These are phyloP conservation scores for Eidolon dupreanum DNA, from an alignment of 2,797 vertebrate genomes.

Conservation along the genomic window DNA sequence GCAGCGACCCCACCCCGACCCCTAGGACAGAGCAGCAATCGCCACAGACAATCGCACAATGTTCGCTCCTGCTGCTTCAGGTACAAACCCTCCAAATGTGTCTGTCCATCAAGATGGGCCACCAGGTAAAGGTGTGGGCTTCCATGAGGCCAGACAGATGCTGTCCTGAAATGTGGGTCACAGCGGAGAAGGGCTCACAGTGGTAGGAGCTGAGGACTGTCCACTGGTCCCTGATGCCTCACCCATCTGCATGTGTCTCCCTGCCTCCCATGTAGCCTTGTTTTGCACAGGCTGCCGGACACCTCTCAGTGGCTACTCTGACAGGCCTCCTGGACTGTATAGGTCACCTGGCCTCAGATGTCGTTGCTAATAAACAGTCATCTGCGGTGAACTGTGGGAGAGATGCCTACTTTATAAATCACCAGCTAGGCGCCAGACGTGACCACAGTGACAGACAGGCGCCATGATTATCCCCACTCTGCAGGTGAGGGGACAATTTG, in stretches of 20 bases:
- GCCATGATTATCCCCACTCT: too few species aligned
- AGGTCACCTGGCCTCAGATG: neutral
- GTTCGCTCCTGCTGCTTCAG: neutral
- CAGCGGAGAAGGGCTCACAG: rapidly evolving
- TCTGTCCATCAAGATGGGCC: neutral
- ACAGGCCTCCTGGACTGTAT: neutral
- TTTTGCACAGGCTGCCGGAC: neutral
- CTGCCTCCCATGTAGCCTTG: neutral
- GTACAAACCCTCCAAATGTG: neutral
- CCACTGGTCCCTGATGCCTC: neutral
- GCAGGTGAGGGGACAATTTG: neutral
- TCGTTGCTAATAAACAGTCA: neutral
- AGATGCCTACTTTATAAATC: neutral
- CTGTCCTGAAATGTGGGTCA: neutral
- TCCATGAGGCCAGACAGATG: neutral
- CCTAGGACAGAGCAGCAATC: neutral
- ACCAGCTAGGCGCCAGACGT: neutral
- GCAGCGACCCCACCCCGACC: neutral
- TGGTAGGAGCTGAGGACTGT: neutral
- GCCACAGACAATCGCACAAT: neutral
- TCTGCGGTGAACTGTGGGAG: neutral
- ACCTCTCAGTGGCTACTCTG: neutral
- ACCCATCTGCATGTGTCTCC: neutral
- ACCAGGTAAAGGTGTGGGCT: neutral
- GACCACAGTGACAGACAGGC: too few species aligned